These are phyloP conservation scores for Pycnonotus jocosus DNA, from an alignment of 2,113 vertebrate species.

Conservation along the genomic window DNA sequence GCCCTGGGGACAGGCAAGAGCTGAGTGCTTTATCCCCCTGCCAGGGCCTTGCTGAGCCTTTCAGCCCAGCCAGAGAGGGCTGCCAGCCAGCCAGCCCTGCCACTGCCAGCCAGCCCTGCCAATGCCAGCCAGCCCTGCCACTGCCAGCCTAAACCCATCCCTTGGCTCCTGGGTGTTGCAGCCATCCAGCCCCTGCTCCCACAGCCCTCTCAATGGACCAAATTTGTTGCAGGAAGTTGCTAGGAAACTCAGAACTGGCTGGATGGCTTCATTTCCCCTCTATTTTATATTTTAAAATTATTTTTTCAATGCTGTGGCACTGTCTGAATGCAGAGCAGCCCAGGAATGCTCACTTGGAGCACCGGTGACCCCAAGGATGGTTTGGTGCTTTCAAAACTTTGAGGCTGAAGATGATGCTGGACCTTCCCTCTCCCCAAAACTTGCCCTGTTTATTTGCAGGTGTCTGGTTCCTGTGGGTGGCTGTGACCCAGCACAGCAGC, in stretches of 20 bases:
- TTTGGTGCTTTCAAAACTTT: neutral
- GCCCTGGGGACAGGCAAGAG: neutral
- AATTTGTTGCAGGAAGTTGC: neutral
- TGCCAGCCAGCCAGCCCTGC: neutral
- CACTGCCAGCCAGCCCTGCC: neutral
- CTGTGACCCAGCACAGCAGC: neutral
- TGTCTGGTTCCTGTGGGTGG: neutral
- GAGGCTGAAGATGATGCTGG: neutral
- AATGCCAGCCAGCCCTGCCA: neutral
- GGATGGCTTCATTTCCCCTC: too few relatives aligned
- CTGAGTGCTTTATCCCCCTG: neutral
- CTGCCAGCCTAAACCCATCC: neutral
- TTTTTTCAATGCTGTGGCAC: neutral
- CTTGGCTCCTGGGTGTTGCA: neutral
- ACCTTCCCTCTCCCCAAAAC: neutral
- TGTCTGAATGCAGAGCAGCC: neutral
- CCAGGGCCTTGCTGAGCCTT: neutral
- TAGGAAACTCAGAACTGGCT: neutral
- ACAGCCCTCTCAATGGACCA: neutral
- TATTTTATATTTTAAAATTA: neutral
- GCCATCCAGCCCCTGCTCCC: neutral
- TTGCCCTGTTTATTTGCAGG: neutral
- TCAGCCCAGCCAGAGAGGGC: neutral
- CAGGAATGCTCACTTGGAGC: neutral
- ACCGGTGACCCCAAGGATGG: neutral